phyloP scores from a whole-genome alignment of 2,888 invertebrate genomes.

The Euphydryas editha region DNA sequence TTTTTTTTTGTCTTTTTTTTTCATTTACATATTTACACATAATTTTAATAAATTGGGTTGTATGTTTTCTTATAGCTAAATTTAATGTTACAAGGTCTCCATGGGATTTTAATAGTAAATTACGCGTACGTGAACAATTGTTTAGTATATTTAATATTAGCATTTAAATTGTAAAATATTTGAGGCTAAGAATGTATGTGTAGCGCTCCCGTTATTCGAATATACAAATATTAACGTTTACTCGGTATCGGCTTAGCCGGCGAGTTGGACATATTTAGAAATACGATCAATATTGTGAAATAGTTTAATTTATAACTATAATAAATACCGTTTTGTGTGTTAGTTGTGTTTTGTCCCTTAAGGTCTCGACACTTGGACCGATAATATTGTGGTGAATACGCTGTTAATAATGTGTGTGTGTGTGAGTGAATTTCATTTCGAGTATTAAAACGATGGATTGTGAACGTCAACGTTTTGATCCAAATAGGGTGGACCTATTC shows the following conservation, averaged over 20 bases:
- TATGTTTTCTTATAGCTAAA: too few relatives aligned
- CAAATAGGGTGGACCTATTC: slow-evolving; percentile 34
- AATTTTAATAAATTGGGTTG: too few relatives aligned
- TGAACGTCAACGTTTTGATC: slow-evolving; percentile 28
- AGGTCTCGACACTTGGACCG: slow-evolving; percentile 40
- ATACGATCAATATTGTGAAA: too few relatives aligned
- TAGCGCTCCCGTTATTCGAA: slow-evolving; percentile 38
- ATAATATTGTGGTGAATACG: slow-evolving; percentile 23
- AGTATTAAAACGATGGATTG: slow-evolving; percentile 22
- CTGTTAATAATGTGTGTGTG: slow-evolving; percentile 28
- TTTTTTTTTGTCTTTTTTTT: too few relatives aligned
- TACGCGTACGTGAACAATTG: slow-evolving; percentile 30
- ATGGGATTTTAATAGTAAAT: slow-evolving; percentile 52
- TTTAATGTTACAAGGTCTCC: background rate
- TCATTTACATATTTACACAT: too few relatives aligned
- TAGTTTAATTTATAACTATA: too few relatives aligned
- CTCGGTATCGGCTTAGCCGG: slow-evolving; percentile 41
- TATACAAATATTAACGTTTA: slow-evolving; percentile 35
- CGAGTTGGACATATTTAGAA: background rate
- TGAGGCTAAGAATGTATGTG: slow-evolving; percentile 60
- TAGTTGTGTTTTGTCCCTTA: slow-evolving; percentile 26
- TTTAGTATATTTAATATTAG: slow-evolving; percentile 51
- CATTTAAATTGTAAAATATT: slow-evolving; percentile 64
- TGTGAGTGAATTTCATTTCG: slow-evolving; percentile 15
- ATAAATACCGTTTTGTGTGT: slow-evolving; percentile 26